Percentiles rank a stretch among this genome's conserved stretches.
phyloP scores from a whole-genome alignment of 1,140 invertebrate species.

The Aphis gossypii region DNA sequence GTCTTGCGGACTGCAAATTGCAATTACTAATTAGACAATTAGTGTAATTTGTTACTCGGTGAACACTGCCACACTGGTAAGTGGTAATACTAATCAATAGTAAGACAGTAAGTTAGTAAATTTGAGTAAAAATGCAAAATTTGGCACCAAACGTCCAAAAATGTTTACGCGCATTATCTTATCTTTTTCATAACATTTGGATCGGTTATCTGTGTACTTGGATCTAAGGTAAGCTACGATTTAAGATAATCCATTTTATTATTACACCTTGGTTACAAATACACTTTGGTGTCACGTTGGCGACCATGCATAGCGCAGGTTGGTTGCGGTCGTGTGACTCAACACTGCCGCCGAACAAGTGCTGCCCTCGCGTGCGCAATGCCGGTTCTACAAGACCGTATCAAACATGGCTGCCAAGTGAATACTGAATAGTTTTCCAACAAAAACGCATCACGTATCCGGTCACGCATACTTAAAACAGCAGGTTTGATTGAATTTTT shows the following conservation, averaged over 20 bases:
- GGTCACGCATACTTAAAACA: conserved; percentile 40
- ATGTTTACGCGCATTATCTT: no score
- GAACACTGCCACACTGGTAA: no score
- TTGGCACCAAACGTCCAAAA: no score
- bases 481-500: conserved; percentile 46
- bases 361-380: conserved; percentile 44
- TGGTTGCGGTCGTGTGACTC: conserved; percentile 32
- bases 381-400: conserved; percentile 23
- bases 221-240: background rate
- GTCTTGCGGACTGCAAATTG: no score
- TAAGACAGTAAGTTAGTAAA: no score
- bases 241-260: no score
- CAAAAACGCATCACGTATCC: conserved; percentile 35
- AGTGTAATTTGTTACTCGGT: no score
- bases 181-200: no score
- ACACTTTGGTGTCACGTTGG: conserved; percentile 33
- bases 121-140: no score
- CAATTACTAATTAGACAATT: no score
- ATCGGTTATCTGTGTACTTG: no score
- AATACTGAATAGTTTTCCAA: conserved; percentile 8
- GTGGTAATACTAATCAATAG: no score
- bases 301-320: background rate
- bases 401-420: conserved; percentile 56
- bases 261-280: background rate
- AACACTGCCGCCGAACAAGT: conserved; percentile 36